Evolutionary conservation across 2,888 invertebrate species (phyloP), one percentile per base, ranked within the genome.

Genomic region (Xanthorhoe designata): DNA sequence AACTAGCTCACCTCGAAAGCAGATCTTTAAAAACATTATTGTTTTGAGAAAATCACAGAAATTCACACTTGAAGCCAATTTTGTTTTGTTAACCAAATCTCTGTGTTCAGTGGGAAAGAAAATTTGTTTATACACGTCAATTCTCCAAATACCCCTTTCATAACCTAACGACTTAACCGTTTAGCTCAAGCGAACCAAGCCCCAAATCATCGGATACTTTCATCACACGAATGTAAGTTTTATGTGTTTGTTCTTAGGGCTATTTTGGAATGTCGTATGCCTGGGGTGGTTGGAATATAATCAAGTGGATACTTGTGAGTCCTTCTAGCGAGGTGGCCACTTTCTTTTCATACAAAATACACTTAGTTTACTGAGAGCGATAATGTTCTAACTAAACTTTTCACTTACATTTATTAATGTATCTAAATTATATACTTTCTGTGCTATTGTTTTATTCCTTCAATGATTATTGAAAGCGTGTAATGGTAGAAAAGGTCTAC

Each of bases 261-360:
- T 75, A 73, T 74, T 78, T 80, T 77, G 53, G 75, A 55, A 68
- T 74, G 65, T 65, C 63, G 57, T 53, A 61, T 66, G 64, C 67
- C 67, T 59, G 66, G 75, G 74, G 67, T 73, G 63, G 75, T 73
- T 74, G 73, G 75, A 75, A 80, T 78, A 81, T 83, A 85, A 86
- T 85, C 82, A 83, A 86, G 84, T 77, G 77, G 75, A 72, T 75
- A 73, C 75, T 76, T 75, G 75, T 72, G 72, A 76, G 76, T 75
- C 74, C 75, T 82, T 82, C 77, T 70, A 78, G 76, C 72, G 64
- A 75, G 77, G 78, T 77, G 71, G 81, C 79, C 77, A 78, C 70
- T 78, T 83, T 81, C 59, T 61, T 73, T 64, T 61, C 73, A 66
- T 71, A 67, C 75, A 71, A 70, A 69, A 74, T 74, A 73, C 57